A percentile compares a stretch with the other conserved stretches of the same genome.
phyloP scores from a whole-genome alignment of 2,888 invertebrate species.

The Alviniconcha strummeri region DNA sequence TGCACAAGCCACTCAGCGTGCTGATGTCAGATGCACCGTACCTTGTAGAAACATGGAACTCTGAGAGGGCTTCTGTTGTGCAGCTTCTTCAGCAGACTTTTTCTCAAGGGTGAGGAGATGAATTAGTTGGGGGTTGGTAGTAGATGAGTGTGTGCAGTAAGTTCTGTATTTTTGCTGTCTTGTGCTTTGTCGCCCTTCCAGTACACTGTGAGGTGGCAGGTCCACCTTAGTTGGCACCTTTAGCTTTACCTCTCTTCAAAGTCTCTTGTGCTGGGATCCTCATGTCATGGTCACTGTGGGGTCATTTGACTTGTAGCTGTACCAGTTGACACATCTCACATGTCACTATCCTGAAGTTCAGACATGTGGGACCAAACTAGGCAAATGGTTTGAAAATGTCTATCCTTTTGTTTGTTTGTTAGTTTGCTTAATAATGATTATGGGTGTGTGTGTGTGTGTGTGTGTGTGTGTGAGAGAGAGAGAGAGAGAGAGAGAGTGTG shows the following conservation, averaged over 20 bases:
- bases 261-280: too few relatives aligned
- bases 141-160: not conserved
- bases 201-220: too few relatives aligned
- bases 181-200: too few relatives aligned
- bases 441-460: not conserved
- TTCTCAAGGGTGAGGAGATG: constrained; percentile 7
- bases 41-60: constrained; percentile 27
- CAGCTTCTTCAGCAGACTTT: constrained; percentile 30
- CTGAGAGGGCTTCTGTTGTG: constrained; percentile 25
- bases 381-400: not conserved
- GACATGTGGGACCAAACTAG: too few relatives aligned
- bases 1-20: constrained; percentile 34
- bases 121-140: not conserved
- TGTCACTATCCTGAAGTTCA: too few relatives aligned
- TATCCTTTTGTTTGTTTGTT: not conserved
- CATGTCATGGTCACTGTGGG: too few relatives aligned
- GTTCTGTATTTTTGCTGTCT: not conserved
- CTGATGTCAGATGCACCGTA: constrained; percentile 32
- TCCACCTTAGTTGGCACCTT: too few relatives aligned
- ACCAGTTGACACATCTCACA: too few relatives aligned
- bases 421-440: not conserved
- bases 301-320: too few relatives aligned
- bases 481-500: not conserved
- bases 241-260: too few relatives aligned
- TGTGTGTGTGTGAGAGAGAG: not conserved